A percentile compares a stretch with the other conserved stretches of the same genome.
Conservation (phyloP, 2,113 vertebrate species). For the Lanius collurio region DNA sequence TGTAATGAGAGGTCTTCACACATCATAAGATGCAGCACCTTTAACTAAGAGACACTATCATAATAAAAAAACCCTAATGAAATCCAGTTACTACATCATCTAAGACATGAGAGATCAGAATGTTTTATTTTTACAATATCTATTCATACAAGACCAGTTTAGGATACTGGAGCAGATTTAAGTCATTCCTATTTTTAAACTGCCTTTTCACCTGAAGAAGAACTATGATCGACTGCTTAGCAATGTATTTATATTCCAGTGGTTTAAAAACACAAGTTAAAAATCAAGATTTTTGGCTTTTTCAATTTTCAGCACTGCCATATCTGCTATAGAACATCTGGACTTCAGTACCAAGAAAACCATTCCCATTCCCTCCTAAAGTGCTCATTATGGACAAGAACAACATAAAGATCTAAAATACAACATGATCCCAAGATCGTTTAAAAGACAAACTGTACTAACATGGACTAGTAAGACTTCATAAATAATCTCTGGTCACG, state of each 20-base stretch:
- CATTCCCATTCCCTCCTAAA: neutral
- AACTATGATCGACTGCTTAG: neutral
- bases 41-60: neutral
- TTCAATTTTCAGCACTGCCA: neutral
- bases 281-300: neutral
- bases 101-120: conserved; percentile 15
- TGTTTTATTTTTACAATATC: neutral
- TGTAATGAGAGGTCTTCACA: neutral
- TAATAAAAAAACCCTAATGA: neutral
- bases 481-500: neutral
- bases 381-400: neutral
- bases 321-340: neutral
- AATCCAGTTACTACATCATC: conserved; percentile 47
- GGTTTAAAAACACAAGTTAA: neutral
- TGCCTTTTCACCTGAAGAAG: conserved; percentile 4
- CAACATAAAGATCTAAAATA: neutral
- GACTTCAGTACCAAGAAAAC: neutral
- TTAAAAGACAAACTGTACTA: neutral
- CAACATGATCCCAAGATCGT: neutral
- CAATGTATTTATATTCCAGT: neutral
- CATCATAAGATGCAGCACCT: neutral
- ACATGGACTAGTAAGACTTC: neutral
- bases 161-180: conserved; percentile 1
- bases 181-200: conserved; percentile 48
- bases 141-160: neutral